Base-by-base conservation (phyloP, 2,888 invertebrate species). In the Macropis europaea region DNA sequence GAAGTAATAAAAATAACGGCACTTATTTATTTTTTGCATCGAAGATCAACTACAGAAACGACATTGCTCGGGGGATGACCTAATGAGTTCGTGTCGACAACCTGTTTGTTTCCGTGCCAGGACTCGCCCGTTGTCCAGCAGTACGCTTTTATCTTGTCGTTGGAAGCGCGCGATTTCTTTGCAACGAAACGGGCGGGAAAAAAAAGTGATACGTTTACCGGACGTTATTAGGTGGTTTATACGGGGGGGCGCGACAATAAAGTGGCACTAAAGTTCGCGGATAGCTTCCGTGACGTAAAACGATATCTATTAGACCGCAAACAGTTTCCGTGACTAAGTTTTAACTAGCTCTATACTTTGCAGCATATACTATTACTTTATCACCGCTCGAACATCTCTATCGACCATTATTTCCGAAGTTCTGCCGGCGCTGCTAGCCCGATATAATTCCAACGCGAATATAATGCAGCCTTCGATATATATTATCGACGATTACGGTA, bases 321-420 rank as follows among this genome's bases (percentile, higher is more conserved):
- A 69, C 64, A 68, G 67, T 68, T 69, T 62, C 66, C 48, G 24
- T 50, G 45, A 74, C 74, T 47, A 74, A 74, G 74, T 74, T 74
- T 74, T 74, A 74, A 74, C 68, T 74, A 74, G 74, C 68, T 67
- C 54, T 67, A 74, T 74, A 72, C 59, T 66, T 61, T 62, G 42
- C 45, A 17, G 50, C 70, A 52, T 61, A 76, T 56, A 74, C 59
- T 66, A 54, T 63, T 61, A 63, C 80, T 77, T 77, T 75, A 77
- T 74, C 77, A 72, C 69, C 53, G 77, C 40, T 63, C 66, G 62
- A 80, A 64, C 77, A 75, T 80, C 80, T 80, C 75, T 77, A 69
- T 72, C 63, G 76, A 53, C 73, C 67, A 73, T 79, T 79, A 79
- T 70, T 79, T 71, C 45, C 66, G 40, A 62, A 79, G 70, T 78